A percentile compares a stretch with the other conserved stretches of the same genome.
Evolutionary conservation across 2,888 invertebrate genomes (phyloP).

Genomic region (Drosophila colorata): DNA sequence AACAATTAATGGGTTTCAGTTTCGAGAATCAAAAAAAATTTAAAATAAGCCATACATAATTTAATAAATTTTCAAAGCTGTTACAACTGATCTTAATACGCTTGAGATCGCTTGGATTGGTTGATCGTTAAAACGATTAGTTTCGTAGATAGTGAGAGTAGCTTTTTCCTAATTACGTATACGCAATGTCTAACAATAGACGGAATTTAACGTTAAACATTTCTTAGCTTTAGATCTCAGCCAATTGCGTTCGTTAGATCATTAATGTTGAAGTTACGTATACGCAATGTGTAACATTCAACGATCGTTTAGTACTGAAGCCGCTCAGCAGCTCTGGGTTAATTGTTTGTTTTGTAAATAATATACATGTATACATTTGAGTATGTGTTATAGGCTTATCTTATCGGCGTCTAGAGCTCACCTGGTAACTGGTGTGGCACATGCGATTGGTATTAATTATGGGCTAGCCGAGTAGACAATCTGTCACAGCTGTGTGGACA

Average conservation of each 20-base stretch:
- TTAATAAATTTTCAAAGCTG: too few relatives aligned
- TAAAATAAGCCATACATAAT: too few relatives aligned
- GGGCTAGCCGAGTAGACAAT: not conserved
- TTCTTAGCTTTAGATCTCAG: not conserved
- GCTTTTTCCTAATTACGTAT: not conserved
- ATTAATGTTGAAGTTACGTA: conserved; percentile 19
- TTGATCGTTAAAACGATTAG: too few relatives aligned
- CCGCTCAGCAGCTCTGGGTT: conserved; percentile 4
- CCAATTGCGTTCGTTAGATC: conserved; percentile 4
- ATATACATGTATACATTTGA: not conserved
- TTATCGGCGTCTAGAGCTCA: conserved; percentile 50
- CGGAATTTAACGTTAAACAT: not conserved
- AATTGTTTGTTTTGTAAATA: conserved; percentile 7
- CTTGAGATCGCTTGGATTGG: too few relatives aligned
- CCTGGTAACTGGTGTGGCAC: conserved; percentile 42
- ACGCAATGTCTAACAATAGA: conserved; percentile 12
- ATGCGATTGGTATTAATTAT: conserved; percentile 34
- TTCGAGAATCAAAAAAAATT: too few relatives aligned
- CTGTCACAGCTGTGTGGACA: conserved; percentile 41
- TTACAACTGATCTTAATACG: too few relatives aligned
- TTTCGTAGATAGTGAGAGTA: not conserved
- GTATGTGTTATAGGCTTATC: conserved; percentile 41
- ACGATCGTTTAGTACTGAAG: conserved; percentile 26
- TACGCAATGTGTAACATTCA: conserved; percentile 24
- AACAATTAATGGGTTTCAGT: too few relatives aligned